Conservation (phyloP, 2,113 vertebrate species). For the Pelvicachromis taeniatus region DNA sequence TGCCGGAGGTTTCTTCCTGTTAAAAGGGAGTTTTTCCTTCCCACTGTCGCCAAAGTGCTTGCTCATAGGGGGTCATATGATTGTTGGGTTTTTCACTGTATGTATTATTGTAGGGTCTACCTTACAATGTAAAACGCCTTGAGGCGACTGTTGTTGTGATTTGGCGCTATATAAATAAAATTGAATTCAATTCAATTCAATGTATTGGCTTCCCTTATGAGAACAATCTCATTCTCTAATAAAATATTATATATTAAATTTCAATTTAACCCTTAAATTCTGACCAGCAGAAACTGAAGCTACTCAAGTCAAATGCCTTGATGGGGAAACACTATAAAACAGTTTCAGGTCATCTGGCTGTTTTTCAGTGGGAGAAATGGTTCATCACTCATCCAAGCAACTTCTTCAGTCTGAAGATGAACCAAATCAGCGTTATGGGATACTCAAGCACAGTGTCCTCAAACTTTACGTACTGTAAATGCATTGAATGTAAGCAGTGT, state of each 20-base stretch:
- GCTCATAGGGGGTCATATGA: too few species aligned
- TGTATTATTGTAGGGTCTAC: too few species aligned
- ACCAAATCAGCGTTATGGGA: neutral
- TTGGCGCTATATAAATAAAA: too few species aligned
- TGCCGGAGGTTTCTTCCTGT: too few species aligned
- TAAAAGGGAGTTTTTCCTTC: too few species aligned
- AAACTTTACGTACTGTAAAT: neutral
- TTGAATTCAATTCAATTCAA: too few species aligned
- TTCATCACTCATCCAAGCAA: neutral
- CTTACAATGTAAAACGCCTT: too few species aligned
- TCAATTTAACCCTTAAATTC: neutral
- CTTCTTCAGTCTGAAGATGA: neutral
- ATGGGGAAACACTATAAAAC: neutral
- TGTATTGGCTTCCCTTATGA: neutral
- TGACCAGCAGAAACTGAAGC: neutral
- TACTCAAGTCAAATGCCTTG: neutral
- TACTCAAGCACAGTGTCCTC: neutral
- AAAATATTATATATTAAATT: neutral
- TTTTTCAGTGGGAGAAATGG: too few species aligned
- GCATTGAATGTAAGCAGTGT: neutral
- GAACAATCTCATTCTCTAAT: neutral
- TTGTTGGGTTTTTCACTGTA: too few species aligned
- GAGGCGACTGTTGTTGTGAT: too few species aligned
- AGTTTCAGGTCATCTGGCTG: neutral
- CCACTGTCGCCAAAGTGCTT: too few species aligned